Conservation (phyloP, 1,140 invertebrate genomes). For the Drosophila cardini region DNA sequence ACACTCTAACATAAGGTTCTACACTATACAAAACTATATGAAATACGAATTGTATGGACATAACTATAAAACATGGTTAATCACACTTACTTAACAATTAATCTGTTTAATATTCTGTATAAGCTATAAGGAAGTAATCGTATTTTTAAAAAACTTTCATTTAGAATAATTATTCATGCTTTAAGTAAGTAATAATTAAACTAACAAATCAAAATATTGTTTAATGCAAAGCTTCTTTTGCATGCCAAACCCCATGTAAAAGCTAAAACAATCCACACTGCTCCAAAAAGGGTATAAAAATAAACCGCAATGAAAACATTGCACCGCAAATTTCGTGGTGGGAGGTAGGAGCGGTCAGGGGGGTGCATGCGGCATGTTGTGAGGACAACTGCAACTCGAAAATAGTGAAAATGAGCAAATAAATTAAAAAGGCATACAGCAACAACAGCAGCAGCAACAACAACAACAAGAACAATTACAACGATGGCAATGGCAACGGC, state of each 20-base stretch:
- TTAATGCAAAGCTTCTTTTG: neutral
- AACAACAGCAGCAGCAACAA: slow-evolving; percentile 42
- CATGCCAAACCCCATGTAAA: neutral
- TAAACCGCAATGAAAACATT: slow-evolving; percentile 47
- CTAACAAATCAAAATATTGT: neutral
- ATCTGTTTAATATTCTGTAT: too few relatives aligned
- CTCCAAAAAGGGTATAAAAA: slow-evolving; percentile 30
- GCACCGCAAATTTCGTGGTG: slow-evolving; percentile 38
- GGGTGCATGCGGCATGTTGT: slow-evolving; percentile 5
- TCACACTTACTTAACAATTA: too few relatives aligned
- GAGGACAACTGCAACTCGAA: slow-evolving; percentile 57
- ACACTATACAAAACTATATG: too few relatives aligned
- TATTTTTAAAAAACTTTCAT: too few relatives aligned
- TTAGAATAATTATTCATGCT: too few relatives aligned
- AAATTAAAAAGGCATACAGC: slow-evolving; percentile 69
- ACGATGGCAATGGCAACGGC: slow-evolving; percentile 53
- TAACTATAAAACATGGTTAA: too few relatives aligned
- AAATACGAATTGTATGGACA: too few relatives aligned
- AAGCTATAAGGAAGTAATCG: too few relatives aligned
- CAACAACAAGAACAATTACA: slow-evolving; percentile 34
- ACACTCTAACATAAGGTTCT: too few relatives aligned
- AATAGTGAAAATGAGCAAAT: slow-evolving; percentile 81
- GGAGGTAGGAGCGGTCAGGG: neutral
- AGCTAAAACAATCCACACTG: slow-evolving; percentile 1
- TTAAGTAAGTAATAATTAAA: too few relatives aligned